Evolutionary conservation across 2,797 vertebrate genomes (phyloP), one percentile per base, ranked within the genome.

Genomic region (Buphagus erythrorhynchus): DNA sequence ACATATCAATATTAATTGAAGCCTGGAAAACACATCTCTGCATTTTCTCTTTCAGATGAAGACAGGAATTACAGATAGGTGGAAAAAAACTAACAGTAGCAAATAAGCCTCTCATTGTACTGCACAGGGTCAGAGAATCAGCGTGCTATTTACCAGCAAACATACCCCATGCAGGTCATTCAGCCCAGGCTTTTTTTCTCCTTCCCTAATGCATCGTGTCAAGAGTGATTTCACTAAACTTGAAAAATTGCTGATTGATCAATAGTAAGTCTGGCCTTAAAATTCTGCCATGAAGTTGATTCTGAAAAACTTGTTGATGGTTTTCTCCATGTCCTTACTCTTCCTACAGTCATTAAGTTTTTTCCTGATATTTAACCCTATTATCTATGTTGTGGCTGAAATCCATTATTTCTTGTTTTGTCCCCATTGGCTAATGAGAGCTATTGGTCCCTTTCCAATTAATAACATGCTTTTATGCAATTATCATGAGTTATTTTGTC

Each of bases 381-480:
- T 88, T 94, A 85, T 81, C 77, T 76, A 22, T 76, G 48, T 76
- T 91, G 49, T 36, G 33, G 43, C 8, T 46, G 21, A 90, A 95
- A 72, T 90, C 76, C 67, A 81, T 96, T 95, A 58, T 20, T 93
- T 96, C 83, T 94, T 96, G 68, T 94, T 97, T 97, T 97, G 88
- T 89, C 88, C 76, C 75, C 67, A 16, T 14, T 96, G 94, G 94
- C 95, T 95, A 96, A 96, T 92, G 69, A 97, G 90, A 95, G 93
- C 86, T 95, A 96, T 90, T 93, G 86, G 57, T 92, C 88, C 76
- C 66, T 68, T 54, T 95, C 58, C 11, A 87, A 79, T 86, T 91
- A 79, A 72, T 92, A 97, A 96, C 83, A 67, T 57, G 61, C 57
- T 33, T 97, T 97, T 89, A 92, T 92, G 85, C 54, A 83, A 54